These are phyloP conservation scores for Calephelis nemesis DNA, from an alignment of 1,140 invertebrate genomes.

Conservation along the genomic window DNA sequence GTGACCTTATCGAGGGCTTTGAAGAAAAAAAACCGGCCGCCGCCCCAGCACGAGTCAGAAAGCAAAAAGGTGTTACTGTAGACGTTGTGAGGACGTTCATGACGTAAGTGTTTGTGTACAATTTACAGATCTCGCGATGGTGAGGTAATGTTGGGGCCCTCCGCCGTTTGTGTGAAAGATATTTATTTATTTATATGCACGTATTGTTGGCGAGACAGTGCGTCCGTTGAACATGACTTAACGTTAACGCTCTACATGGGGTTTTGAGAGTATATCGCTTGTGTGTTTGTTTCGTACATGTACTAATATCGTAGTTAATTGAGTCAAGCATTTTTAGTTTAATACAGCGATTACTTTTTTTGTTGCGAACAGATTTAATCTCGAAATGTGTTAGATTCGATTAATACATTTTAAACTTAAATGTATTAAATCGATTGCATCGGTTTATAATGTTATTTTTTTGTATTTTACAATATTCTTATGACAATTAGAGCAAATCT, in stretches of 20 bases:
- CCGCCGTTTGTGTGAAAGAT: not conserved
- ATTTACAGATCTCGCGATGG: not conserved
- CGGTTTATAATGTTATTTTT: not conserved
- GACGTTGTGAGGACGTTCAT: conserved; percentile 15
- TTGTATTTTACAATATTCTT: not conserved
- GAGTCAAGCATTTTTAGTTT: too few species aligned
- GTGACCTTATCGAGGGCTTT: conserved; percentile 42
- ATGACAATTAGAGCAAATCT: not conserved
- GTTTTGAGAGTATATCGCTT: not conserved
- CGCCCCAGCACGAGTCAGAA: conserved; percentile 51
- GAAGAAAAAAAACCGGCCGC: conserved; percentile 35
- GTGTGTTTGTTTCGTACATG: not conserved
- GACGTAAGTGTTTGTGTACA: conserved; percentile 25
- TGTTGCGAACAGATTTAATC: too few species aligned
- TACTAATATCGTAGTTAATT: too few species aligned
- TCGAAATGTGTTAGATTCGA: too few species aligned
- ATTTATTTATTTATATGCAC: not conserved
- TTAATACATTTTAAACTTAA: too few species aligned
- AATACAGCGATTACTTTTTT: too few species aligned
- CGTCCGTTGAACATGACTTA: not conserved
- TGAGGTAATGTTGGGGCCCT: conserved; percentile 13
- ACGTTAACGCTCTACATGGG: not conserved
- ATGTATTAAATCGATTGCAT: not conserved
- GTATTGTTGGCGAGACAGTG: not conserved
- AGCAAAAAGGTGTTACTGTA: conserved; percentile 67